Percentiles rank a stretch among this genome's conserved stretches.
Conservation (phyloP, 2,888 invertebrate genomes). For the Standfussiana lucernea region DNA sequence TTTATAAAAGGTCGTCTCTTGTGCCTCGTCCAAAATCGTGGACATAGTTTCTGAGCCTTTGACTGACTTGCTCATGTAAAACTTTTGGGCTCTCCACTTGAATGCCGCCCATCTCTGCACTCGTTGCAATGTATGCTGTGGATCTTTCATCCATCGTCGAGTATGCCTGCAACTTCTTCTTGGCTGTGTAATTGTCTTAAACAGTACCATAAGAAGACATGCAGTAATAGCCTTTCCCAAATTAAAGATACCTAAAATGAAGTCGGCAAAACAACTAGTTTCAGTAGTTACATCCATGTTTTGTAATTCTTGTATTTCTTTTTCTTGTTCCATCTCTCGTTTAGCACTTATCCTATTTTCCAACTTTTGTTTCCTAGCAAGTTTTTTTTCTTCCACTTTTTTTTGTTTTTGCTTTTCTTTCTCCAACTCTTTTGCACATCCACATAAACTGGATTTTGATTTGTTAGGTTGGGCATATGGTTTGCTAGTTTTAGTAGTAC, state of each 20-base stretch:
- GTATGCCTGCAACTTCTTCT: conserved; percentile 65
- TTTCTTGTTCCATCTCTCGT: conserved; percentile 55
- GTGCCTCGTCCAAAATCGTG: conserved; percentile 72
- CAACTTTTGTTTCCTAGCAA: conserved; percentile 46
- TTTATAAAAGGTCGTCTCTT: conserved; percentile 68
- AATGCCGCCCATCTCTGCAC: conserved; percentile 62
- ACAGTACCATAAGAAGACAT: conserved; percentile 50
- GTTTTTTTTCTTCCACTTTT: conserved; percentile 50
- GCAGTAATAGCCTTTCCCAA: conserved; percentile 45
- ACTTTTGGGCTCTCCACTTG: conserved; percentile 69
- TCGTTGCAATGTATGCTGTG: conserved; percentile 60
- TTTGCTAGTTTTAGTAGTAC: not conserved
- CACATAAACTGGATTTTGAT: conserved; percentile 11
- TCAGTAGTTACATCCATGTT: conserved; percentile 63
- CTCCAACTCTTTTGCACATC: conserved; percentile 12
- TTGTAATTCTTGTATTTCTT: conserved; percentile 59
- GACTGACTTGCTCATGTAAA: conserved; percentile 69
- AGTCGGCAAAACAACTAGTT: conserved; percentile 70
- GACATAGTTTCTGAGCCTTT: conserved; percentile 71
- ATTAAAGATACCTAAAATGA: conserved; percentile 68
- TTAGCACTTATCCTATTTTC: conserved; percentile 57
- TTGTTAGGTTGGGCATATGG: not conserved
- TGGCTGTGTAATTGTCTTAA: conserved; percentile 68
- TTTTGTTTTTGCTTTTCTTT: conserved; percentile 25
- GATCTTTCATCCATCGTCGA: conserved; percentile 65